Percentiles rank a stretch among this genome's conserved stretches.
Evolutionary conservation across 2,113 vertebrate species (phyloP).

Genomic region (Sphyrna mokarran): DNA sequence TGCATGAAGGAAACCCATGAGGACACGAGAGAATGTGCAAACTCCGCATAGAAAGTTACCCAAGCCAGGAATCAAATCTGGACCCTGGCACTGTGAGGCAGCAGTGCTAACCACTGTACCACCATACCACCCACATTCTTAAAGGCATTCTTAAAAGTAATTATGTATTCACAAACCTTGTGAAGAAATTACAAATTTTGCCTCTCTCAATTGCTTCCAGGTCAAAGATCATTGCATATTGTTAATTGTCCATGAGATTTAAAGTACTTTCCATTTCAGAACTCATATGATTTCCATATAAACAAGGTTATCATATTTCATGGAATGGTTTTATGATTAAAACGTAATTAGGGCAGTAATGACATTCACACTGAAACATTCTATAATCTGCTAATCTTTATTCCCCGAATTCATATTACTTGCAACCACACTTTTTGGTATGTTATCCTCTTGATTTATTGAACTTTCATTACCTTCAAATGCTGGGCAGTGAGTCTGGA

Average conservation of each 20-base stretch:
- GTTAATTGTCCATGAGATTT: background rate
- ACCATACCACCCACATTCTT: too few relatives aligned
- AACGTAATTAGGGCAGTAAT: background rate
- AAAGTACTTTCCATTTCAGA: background rate
- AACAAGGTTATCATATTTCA: background rate
- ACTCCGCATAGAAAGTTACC: too few relatives aligned
- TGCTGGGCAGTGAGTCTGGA: background rate
- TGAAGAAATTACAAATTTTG: too few relatives aligned
- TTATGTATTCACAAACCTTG: too few relatives aligned
- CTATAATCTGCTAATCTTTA: background rate
- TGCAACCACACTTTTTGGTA: background rate
- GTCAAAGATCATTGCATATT: background rate
- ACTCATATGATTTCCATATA: background rate
- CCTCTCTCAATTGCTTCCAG: too few relatives aligned
- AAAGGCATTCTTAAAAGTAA: too few relatives aligned
- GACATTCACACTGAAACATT: background rate
- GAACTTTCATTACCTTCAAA: background rate
- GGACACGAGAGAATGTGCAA: too few relatives aligned
- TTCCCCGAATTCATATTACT: background rate
- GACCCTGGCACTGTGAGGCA: too few relatives aligned
- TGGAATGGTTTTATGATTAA: background rate
- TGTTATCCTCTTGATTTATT: background rate
- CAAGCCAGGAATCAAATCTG: too few relatives aligned
- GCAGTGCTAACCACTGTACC: too few relatives aligned
- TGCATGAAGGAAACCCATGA: too few relatives aligned